These are phyloP conservation scores for Andrena marginata DNA, from an alignment of 2,888 invertebrate species.

Conservation along the genomic window DNA sequence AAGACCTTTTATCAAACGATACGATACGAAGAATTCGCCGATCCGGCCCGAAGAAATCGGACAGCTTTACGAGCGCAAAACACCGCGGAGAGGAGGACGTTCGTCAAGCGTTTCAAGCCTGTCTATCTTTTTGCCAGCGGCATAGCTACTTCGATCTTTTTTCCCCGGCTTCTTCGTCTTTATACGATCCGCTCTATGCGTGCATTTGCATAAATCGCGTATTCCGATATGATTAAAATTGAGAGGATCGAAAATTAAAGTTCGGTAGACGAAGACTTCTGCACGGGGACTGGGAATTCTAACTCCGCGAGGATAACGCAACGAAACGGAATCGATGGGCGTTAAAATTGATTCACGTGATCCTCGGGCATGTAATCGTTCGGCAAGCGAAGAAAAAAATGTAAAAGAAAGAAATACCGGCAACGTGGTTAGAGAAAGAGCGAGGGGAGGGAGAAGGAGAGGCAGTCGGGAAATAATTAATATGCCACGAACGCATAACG, in stretches of 20 bases:
- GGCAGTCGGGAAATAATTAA: conserved; percentile 83
- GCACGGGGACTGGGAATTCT: not conserved
- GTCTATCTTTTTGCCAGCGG: conserved; percentile 50
- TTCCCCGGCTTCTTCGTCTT: not conserved
- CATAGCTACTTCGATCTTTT: conserved; percentile 28
- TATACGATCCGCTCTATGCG: conserved; percentile 24
- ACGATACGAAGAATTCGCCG: conserved; percentile 55
- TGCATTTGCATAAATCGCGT: conserved; percentile 43
- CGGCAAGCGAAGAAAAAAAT: conserved; percentile 40
- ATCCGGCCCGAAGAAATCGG: conserved; percentile 53
- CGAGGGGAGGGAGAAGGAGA: conserved; percentile 26
- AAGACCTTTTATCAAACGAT: conserved; percentile 51
- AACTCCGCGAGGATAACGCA: not conserved
- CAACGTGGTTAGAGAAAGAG: conserved; percentile 38
- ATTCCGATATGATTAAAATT: conserved; percentile 35
- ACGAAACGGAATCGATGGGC: not conserved
- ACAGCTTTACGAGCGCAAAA: conserved; percentile 68
- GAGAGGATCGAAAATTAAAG: not conserved
- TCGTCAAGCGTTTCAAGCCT: conserved; percentile 60
- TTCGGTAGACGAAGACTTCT: not conserved
- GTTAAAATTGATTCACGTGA: conserved; percentile 26
- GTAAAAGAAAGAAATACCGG: conserved; percentile 38
- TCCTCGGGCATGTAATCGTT: conserved; percentile 42
- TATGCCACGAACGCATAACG: conserved; percentile 84
- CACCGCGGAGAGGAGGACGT: conserved; percentile 47